These are phyloP conservation scores for Gobiocypris rarus DNA, from an alignment of 2,113 vertebrate genomes.

Conservation along the genomic window DNA sequence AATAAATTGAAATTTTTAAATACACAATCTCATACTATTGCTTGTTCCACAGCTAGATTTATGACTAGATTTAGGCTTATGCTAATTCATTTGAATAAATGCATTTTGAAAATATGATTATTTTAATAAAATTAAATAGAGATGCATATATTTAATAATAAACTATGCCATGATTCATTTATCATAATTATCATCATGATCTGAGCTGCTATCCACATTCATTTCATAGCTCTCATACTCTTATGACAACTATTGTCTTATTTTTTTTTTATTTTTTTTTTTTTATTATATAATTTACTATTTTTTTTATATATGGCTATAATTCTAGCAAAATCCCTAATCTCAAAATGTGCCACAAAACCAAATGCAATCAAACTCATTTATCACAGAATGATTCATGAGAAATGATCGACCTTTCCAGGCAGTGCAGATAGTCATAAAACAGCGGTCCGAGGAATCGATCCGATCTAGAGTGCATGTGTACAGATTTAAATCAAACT, in stretches of 20 bases:
- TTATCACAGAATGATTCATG: constrained; percentile 27
- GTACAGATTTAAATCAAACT: constrained; percentile 41
- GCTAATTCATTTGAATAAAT: background rate
- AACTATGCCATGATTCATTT: background rate
- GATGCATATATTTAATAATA: background rate
- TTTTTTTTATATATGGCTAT: background rate
- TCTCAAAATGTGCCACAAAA: background rate
- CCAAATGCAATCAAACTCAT: background rate
- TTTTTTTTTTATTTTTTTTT: background rate
- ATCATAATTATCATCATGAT: no score
- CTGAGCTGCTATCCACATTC: background rate
- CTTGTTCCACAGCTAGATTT: background rate
- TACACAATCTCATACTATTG: background rate
- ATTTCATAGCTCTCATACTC: background rate
- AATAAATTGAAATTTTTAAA: no score
- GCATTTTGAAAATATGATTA: background rate
- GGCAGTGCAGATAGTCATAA: constrained; percentile 12
- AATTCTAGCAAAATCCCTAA: background rate
- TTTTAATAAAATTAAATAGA: background rate
- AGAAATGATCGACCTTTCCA: background rate
- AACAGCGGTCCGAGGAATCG: constrained; percentile 11
- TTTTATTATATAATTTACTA: background rate
- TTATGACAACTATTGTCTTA: background rate
- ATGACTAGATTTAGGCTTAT: background rate
- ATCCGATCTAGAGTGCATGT: constrained; percentile 25